Evolutionary conservation across 2,113 vertebrate genomes (phyloP), one percentile per base, ranked within the genome.

Genomic region (Myotis davidii): DNA sequence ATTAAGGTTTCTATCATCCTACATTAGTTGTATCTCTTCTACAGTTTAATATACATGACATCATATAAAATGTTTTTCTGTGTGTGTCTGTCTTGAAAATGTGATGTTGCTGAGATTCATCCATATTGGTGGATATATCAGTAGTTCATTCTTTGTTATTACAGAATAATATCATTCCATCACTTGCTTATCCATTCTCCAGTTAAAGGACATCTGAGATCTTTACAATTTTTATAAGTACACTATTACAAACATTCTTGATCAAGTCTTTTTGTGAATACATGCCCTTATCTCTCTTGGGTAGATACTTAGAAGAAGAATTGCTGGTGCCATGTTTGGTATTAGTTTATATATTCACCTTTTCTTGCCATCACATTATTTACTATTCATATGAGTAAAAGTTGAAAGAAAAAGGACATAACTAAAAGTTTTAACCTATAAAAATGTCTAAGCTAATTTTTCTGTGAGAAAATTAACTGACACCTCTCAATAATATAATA

Each of bases 201-300:
- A 37, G 0, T 39, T 83, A 45, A 73, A 50, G 42, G 21, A 23
- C 1, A 45, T 27, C 14, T 64, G 45, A 25, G 9, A 27, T 73
- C 50, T 61, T 79, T 56, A 82, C 10, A 77, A 84, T 32, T 27
- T 52, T 14, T 42, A 83, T 39, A 70, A 97, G 52, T 96, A 97
- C 83, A 10, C 54, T 78, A 9, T 90, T 52, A 95, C 11, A 64
- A 52, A 45, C 14, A 61, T 45, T 76, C 21, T 73, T 86, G 12
- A 2, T 74, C 20, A 74, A 72, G 37, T 72, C 1, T 72, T 73
- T 84, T 37, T 42, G 25, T n/a, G 59, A 32, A 50, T 5, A 59
- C 3, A 17, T 16, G 20, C 37, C 29, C 90, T 89, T 74, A 72
- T 88, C 37, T 85, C 20, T 90, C 48, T 78, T 37, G 7, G 34